Conservation (phyloP, 2,888 invertebrate genomes). For the Rhingia campestris region DNA sequence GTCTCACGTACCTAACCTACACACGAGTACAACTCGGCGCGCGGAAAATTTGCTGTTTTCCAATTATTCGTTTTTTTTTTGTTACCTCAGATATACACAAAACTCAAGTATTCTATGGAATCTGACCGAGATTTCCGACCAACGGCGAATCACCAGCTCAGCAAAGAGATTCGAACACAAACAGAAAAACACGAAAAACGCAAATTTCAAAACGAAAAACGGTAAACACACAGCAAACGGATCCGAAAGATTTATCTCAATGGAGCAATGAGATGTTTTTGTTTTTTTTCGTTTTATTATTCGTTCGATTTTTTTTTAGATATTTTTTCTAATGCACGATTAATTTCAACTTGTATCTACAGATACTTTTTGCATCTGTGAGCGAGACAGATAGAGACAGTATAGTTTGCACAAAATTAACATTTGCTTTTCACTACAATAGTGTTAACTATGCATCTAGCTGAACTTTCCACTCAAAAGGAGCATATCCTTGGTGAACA, state of each 20-base stretch:
- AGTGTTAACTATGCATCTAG: slow-evolving; percentile 26
- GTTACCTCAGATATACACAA: slow-evolving; percentile 11
- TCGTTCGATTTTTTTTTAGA: not conserved
- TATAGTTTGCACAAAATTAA: slow-evolving; percentile 15
- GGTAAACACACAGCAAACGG: slow-evolving; percentile 28
- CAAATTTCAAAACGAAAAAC: slow-evolving; percentile 39
- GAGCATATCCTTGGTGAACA: slow-evolving; percentile 51
- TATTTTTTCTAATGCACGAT: slow-evolving; percentile 20
- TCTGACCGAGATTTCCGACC: slow-evolving; percentile 41
- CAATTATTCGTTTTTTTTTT: slow-evolving; percentile 11
- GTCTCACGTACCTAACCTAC: slow-evolving; percentile 11
- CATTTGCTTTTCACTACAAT: slow-evolving; percentile 39
- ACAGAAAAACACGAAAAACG: slow-evolving; percentile 44
- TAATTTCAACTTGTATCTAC: slow-evolving; percentile 34
- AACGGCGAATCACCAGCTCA: slow-evolving; percentile 29
- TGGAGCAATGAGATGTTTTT: slow-evolving; percentile 17
- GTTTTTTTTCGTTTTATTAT: slow-evolving; percentile 1
- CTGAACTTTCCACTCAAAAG: slow-evolving; percentile 37
- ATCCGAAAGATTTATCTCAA: slow-evolving; percentile 45
- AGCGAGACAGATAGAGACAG: slow-evolving; percentile 1
- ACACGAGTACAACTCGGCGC: slow-evolving; percentile 21
- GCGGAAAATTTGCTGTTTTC: slow-evolving; percentile 42
- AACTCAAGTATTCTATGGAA: slow-evolving; percentile 37
- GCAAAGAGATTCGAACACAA: slow-evolving; percentile 20
- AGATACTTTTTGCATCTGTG: slow-evolving; percentile 20